A percentile compares a stretch with the other conserved stretches of the same genome.
phyloP scores from a whole-genome alignment of 2,113 vertebrate genomes.

The Semnornis frantzii region DNA sequence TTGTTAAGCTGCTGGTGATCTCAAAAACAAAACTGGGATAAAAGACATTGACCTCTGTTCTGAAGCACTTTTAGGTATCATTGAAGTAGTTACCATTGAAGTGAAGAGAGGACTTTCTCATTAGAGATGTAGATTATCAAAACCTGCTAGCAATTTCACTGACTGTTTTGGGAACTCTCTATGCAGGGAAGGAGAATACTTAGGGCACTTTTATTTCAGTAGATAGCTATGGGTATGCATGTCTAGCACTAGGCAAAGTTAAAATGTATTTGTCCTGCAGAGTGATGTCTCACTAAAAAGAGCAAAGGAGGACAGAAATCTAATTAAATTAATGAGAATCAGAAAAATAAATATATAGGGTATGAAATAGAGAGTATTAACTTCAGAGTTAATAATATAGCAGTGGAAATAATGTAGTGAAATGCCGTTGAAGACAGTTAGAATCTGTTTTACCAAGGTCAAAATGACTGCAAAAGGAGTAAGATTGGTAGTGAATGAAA shows the following conservation, averaged over 20 bases:
- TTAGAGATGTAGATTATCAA: constrained; percentile 41
- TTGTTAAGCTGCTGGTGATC: neutral
- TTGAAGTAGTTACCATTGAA: constrained; percentile 27
- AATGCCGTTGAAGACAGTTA: neutral
- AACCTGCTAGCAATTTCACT: neutral
- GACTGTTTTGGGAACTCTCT: neutral
- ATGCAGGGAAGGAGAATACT: neutral
- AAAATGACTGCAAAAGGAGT: neutral
- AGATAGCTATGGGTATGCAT: neutral
- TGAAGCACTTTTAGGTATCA: constrained; percentile 28
- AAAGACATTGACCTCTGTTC: neutral
- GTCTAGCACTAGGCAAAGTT: neutral
- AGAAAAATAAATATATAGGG: constrained; percentile 30
- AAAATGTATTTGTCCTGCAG: neutral
- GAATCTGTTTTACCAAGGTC: neutral
- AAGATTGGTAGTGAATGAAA: neutral
- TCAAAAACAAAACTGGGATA: neutral
- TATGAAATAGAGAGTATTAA: neutral
- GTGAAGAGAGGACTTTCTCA: neutral
- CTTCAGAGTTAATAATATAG: neutral
- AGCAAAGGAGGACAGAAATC: neutral
- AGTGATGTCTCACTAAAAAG: neutral
- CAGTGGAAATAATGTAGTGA: neutral
- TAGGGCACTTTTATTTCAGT: neutral
- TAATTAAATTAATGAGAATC: constrained; percentile 41